phyloP scores from a whole-genome alignment of 2,888 invertebrate genomes.

The Anoncus sp. region DNA sequence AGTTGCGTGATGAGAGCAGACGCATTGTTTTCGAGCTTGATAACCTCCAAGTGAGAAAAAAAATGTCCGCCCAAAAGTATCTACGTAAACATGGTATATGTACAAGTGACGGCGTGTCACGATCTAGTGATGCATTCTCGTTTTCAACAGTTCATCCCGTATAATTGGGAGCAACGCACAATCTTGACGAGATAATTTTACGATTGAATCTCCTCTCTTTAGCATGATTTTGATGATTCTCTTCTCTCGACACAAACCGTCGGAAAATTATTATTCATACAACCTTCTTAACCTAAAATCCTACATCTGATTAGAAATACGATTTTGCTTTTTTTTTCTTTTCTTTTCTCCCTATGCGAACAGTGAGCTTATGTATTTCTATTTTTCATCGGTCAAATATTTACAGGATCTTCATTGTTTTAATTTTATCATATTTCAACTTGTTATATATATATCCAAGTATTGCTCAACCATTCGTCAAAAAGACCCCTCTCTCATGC shows the following conservation, averaged over 20 bases:
- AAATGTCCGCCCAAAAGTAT: slow-evolving; percentile 51
- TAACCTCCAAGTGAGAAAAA: slow-evolving; percentile 22
- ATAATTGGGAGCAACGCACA: too few relatives aligned
- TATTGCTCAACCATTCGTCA: not conserved
- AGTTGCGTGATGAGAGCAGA: too few relatives aligned
- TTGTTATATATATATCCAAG: not conserved
- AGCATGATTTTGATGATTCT: too few relatives aligned
- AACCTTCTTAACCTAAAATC: slow-evolving; percentile 50
- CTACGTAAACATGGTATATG: slow-evolving; percentile 73
- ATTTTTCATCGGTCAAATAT: slow-evolving; percentile 47
- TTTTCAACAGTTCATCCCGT: not conserved
- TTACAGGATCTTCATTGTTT: slow-evolving; percentile 40
- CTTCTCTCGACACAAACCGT: not conserved
- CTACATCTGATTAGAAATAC: slow-evolving; percentile 52
- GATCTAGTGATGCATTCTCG: slow-evolving; percentile 11
- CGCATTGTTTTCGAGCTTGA: slow-evolving; percentile 31
- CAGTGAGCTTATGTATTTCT: slow-evolving; percentile 35
- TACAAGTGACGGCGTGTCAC: slow-evolving; percentile 70
- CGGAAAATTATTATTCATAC: slow-evolving; percentile 47
- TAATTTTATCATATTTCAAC: not conserved
- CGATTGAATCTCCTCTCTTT: too few relatives aligned
- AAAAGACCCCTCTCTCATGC: not conserved
- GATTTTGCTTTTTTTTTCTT: slow-evolving; percentile 13
- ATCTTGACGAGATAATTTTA: too few relatives aligned
- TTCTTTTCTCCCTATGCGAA: slow-evolving; percentile 27